Evolutionary conservation across 2,888 invertebrate species (phyloP).

Genomic region (Emmelina monodactyla): DNA sequence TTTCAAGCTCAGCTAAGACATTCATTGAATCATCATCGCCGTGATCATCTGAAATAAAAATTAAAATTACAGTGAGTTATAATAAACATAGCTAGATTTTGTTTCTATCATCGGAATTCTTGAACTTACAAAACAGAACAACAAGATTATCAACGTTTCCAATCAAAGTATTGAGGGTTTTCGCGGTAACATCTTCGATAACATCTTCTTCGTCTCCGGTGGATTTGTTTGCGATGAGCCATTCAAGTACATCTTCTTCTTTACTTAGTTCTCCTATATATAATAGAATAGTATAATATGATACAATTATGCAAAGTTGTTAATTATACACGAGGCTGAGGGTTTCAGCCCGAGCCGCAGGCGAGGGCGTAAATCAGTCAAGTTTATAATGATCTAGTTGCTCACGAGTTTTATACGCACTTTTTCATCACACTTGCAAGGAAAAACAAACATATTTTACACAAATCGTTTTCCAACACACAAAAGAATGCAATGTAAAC

Average conservation of each 20-base stretch:
- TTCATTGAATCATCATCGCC: conserved; percentile 89
- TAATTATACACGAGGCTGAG: too few relatives aligned
- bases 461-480: too few relatives aligned
- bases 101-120: not conserved
- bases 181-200: conserved; percentile 92
- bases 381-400: too few relatives aligned
- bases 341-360: too few relatives aligned
- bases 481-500: too few relatives aligned
- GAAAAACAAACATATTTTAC: too few relatives aligned
- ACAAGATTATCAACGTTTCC: conserved; percentile 91
- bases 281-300: not conserved
- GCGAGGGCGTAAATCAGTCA: too few relatives aligned
- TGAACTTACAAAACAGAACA: conserved; percentile 86
- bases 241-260: conserved; percentile 92
- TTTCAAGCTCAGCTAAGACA: conserved; percentile 85
- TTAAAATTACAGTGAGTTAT: too few relatives aligned
- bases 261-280: conserved; percentile 82
- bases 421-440: too few relatives aligned
- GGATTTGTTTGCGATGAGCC: conserved; percentile 92
- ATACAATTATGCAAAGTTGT: too few relatives aligned
- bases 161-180: conserved; percentile 86
- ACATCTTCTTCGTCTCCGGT: conserved; percentile 94
- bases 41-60: conserved; percentile 77
- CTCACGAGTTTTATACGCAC: too few relatives aligned
- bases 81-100: not conserved